Evolutionary conservation across 2,888 invertebrate species (phyloP).

Genomic region (Venustoraphidia nigricollis): DNA sequence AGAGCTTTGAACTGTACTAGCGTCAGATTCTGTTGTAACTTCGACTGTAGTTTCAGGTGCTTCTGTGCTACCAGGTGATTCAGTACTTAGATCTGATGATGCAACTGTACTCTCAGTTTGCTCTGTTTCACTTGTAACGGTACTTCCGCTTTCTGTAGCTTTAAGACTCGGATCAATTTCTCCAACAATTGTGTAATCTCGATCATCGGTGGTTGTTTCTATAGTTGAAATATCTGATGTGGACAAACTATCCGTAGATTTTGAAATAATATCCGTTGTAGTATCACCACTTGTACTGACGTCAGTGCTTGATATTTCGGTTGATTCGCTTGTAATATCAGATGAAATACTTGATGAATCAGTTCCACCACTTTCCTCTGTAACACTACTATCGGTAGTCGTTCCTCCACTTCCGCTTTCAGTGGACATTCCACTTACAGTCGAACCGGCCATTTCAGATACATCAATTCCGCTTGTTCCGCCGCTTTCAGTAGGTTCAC

Average conservation of each 20-base stretch:
- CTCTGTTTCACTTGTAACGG: not conserved
- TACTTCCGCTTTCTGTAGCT: no score
- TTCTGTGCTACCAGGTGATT: conserved; percentile 10
- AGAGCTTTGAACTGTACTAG: conserved; percentile 8
- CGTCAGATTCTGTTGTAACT: conserved; percentile 10
- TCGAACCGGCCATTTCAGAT: conserved; percentile 10
- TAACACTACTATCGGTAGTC: conserved; percentile 9
- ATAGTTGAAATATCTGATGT: no score
- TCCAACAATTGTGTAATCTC: no score
- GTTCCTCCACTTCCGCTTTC: conserved; percentile 7
- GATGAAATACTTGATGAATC: not conserved
- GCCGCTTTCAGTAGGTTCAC: conserved; percentile 7
- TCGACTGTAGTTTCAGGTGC: conserved; percentile 9
- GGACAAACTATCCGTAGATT: not conserved
- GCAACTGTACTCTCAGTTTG: conserved; percentile 6
- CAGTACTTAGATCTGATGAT: conserved; percentile 8
- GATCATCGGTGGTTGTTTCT: no score
- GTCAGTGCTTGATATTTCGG: conserved; percentile 7
- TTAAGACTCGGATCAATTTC: no score
- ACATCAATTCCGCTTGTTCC: conserved; percentile 8
- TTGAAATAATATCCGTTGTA: conserved; percentile 1
- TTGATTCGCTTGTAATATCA: conserved; percentile 10
- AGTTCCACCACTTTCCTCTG: not conserved
- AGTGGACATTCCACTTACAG: conserved; percentile 9
- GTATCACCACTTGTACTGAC: conserved; percentile 6